Evolutionary conservation across 2,888 invertebrate species (phyloP).

Genomic region (Vanessa cardui): DNA sequence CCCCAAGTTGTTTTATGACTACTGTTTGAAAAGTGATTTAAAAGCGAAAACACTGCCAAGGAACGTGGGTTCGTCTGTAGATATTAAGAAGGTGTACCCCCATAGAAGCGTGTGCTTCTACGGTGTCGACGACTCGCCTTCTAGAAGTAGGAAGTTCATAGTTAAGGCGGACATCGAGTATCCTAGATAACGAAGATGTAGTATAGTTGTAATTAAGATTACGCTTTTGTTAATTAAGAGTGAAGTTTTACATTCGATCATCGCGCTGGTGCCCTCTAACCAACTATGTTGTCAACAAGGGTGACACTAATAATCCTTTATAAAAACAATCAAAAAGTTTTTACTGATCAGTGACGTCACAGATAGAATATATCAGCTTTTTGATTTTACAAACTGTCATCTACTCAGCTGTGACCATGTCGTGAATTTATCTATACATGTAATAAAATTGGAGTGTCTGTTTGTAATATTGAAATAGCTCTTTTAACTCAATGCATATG

Average conservation of each 20-base stretch:
- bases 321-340: background rate
- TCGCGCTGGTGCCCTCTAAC: background rate
- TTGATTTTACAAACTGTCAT: too few species aligned
- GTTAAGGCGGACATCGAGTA: slow-evolving; percentile 70
- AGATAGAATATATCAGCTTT: too few species aligned
- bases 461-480: too few species aligned
- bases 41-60: slow-evolving; percentile 70
- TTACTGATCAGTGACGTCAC: too few species aligned
- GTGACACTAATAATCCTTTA: background rate
- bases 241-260: background rate
- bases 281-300: background rate
- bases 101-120: slow-evolving; percentile 69
- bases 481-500: too few species aligned
- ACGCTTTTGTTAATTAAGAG: background rate
- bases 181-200: slow-evolving; percentile 64
- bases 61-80: slow-evolving; percentile 66
- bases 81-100: slow-evolving; percentile 57
- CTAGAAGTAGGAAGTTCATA: slow-evolving; percentile 54
- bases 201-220: background rate
- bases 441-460: too few species aligned
- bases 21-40: slow-evolving; percentile 74
- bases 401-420: too few species aligned
- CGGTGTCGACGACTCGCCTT: slow-evolving; percentile 57
- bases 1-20: slow-evolving; percentile 68
- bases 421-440: too few species aligned